Percentiles rank a stretch among this genome's conserved stretches.
These are phyloP conservation scores for Mesocricetus auratus DNA, from an alignment of 2,113 vertebrate species.

Conservation along the genomic window DNA sequence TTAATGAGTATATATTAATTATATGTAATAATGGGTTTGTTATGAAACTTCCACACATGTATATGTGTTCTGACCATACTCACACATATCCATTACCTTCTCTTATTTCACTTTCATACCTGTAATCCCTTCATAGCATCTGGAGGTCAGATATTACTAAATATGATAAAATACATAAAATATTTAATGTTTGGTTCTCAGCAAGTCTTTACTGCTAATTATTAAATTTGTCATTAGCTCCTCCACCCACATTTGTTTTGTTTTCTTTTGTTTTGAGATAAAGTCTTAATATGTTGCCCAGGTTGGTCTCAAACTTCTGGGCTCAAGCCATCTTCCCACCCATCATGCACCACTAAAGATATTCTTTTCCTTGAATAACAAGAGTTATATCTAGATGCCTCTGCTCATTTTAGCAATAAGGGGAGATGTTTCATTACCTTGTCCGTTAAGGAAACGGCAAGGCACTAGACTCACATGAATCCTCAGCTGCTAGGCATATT, in stretches of 20 bases:
- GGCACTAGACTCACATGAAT: conserved; percentile 62
- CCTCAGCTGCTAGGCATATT: conserved; percentile 78
- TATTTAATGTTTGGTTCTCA: background rate
- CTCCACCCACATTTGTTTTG: background rate
- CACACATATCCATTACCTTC: background rate
- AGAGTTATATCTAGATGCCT: conserved; percentile 50
- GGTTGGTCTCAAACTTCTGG: background rate
- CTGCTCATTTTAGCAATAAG: conserved; percentile 7
- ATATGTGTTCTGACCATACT: background rate
- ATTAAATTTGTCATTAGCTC: background rate
- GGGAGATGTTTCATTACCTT: conserved; percentile 57
- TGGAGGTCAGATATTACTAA: conserved; percentile 45
- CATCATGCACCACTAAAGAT: background rate
- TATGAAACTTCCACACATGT: background rate
- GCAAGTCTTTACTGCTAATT: background rate
- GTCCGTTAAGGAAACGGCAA: conserved; percentile 61
- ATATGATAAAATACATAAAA: conserved; percentile 32
- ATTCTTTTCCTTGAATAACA: background rate
- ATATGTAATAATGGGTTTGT: background rate
- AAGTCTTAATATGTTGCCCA: background rate
- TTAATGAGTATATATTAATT: background rate
- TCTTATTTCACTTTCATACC: background rate
- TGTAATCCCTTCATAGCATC: background rate
- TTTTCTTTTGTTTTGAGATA: background rate
- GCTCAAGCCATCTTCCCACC: background rate